Evolutionary conservation across 2,113 vertebrate species (phyloP), one percentile per base, ranked within the genome.

Genomic region (Brachirus orientalis): DNA sequence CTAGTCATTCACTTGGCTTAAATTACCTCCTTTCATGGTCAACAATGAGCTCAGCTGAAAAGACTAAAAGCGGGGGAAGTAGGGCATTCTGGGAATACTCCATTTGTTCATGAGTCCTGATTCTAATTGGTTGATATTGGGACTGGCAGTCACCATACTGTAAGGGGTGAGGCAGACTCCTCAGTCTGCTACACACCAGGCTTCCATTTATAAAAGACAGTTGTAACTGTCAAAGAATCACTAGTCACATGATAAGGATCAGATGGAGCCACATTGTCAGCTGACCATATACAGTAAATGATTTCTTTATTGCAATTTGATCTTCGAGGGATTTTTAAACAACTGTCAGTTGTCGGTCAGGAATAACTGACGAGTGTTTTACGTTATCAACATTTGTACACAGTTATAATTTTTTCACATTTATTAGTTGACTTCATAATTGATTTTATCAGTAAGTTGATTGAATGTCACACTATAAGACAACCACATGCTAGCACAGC

Each of bases 1-100:
- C 63, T 80, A 91, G 87, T 88, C 79, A 90, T 91, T 90, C 81
- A 75, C 63, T 90, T 89, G 86, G 82, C 85, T 93, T 88, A 88
- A 92, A 90, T 90, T 80, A 87, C 86, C 89, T 92, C 91, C 90
- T 93, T 93, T 93, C 91, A 91, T 93, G 89, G 90, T 93, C 87
- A 93, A 92, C 89, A 91, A 86, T 90, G 89, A 91, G 90, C 86
- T 92, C 87, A 89, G 86, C 85, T 82, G 88, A 91, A 76, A 82
- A 91, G 88, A 73, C 74, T 73, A 76, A 84, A 86, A 28, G 82
- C 35, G 60, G 80, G 70, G 86, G 78, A 83, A 84, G 72, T 72
- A 38, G 61, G 72, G 72, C 83, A 72, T 86, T 87, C 80, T 81
- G 86, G 85, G 90, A 92, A 88, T 70, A 66, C 85, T 90, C 67